Evolutionary conservation across 2,888 invertebrate species (phyloP).

Genomic region (Synergus itoensis): DNA sequence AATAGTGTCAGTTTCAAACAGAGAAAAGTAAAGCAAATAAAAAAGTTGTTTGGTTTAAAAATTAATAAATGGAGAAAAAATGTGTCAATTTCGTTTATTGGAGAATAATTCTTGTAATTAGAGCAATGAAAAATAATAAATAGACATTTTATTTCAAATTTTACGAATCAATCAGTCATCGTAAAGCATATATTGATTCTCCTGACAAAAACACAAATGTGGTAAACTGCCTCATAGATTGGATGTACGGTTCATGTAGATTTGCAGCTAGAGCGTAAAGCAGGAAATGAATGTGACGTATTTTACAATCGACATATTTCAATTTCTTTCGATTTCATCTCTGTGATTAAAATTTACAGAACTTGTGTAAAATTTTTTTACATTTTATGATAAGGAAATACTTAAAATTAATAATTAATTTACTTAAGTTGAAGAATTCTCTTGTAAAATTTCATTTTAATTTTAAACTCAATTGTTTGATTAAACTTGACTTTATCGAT

Average conservation of each 20-base stretch:
- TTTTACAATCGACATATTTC: conserved; percentile 15
- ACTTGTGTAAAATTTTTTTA: no score
- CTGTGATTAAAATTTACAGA: not conserved
- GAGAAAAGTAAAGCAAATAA: not conserved
- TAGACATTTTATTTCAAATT: not conserved
- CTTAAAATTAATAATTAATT: no score
- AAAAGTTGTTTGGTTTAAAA: not conserved
- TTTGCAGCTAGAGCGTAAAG: not conserved
- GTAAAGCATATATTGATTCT: conserved; percentile 27
- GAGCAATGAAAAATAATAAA: not conserved
- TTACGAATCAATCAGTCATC: not conserved
- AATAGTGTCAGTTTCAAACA: not conserved
- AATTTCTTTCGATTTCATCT: no score
- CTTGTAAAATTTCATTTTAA: no score
- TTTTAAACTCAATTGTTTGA: no score
- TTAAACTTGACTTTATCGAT: no score
- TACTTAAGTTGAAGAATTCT: no score
- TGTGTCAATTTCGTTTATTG: not conserved
- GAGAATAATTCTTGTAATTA: not conserved
- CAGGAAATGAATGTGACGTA: conserved; percentile 26
- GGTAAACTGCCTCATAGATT: conserved; percentile 28
- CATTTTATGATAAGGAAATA: no score
- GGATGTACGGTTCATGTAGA: conserved; percentile 11
- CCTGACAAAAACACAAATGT: conserved; percentile 13
- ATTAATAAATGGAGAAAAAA: no score